phyloP scores from a whole-genome alignment of 2,113 vertebrate genomes.

The Stegostoma tigrinum region DNA sequence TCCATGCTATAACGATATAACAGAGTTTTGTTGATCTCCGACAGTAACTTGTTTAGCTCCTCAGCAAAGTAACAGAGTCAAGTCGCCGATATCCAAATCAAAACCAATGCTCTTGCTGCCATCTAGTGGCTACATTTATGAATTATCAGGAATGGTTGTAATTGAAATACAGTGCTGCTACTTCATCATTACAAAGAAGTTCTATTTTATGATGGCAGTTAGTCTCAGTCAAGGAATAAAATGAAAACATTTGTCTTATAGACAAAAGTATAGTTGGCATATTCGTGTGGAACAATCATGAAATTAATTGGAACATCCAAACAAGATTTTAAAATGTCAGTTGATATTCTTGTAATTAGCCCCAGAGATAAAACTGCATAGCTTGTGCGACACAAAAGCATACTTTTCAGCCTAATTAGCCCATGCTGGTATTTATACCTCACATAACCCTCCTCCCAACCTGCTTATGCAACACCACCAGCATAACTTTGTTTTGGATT shows the following conservation, averaged over 20 bases:
- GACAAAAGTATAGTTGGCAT: background rate
- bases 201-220: background rate
- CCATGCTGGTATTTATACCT: background rate
- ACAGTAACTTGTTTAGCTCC: background rate
- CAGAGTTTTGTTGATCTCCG: background rate
- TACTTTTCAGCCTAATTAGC: background rate
- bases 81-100: background rate
- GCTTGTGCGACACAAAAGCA: background rate
- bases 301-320: background rate
- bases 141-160: background rate
- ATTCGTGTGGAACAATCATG: background rate
- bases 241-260: background rate
- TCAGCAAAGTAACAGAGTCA: background rate
- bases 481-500: background rate
- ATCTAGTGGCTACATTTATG: background rate
- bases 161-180: background rate
- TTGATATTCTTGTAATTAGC: background rate
- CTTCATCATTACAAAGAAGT: background rate
- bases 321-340: background rate
- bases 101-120: conserved; percentile 26
- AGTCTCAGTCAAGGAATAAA: background rate
- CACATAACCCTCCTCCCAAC: background rate
- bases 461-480: background rate
- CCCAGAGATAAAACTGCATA: background rate
- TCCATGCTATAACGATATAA: background rate